phyloP scores from a whole-genome alignment of 2,113 vertebrate genomes.

The Athene noctua region DNA sequence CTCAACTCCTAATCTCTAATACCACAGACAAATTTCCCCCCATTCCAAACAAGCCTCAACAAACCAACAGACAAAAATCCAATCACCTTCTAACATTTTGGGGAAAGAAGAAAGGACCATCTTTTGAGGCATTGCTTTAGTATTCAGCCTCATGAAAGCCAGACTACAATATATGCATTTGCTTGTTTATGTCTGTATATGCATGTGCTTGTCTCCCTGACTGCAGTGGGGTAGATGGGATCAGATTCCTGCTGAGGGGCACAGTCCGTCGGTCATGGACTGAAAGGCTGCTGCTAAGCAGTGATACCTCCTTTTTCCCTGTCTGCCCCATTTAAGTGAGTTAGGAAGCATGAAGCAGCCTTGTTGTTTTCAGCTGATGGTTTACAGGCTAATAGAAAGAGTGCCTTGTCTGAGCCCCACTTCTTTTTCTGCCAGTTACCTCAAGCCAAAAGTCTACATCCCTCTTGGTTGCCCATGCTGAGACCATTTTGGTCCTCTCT shows the following conservation, averaged over 20 bases:
- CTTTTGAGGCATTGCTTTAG: not conserved
- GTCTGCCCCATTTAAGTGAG: not conserved
- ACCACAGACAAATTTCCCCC: not conserved
- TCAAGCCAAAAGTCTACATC: not conserved
- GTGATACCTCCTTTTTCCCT: not conserved
- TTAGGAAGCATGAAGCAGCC: not conserved
- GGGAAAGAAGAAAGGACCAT: not conserved
- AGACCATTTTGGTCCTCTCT: not conserved
- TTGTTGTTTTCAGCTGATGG: not conserved
- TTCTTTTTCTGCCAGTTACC: not conserved
- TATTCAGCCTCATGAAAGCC: not conserved
- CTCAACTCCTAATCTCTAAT: not conserved
- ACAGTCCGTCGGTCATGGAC: not conserved
- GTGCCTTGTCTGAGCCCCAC: not conserved
- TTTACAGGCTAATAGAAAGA: not conserved
- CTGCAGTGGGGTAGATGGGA: not conserved
- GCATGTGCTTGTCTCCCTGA: not conserved
- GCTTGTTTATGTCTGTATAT: not conserved
- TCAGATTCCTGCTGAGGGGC: not conserved
- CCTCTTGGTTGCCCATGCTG: not conserved
- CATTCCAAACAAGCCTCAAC: rapidly evolving
- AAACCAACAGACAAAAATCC: not conserved
- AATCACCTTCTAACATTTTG: not conserved
- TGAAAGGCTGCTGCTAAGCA: not conserved
- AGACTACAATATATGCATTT: not conserved